Evolutionary conservation across 2,888 invertebrate genomes (phyloP), one percentile per base, ranked within the genome.

Genomic region (Apoderus coryli): DNA sequence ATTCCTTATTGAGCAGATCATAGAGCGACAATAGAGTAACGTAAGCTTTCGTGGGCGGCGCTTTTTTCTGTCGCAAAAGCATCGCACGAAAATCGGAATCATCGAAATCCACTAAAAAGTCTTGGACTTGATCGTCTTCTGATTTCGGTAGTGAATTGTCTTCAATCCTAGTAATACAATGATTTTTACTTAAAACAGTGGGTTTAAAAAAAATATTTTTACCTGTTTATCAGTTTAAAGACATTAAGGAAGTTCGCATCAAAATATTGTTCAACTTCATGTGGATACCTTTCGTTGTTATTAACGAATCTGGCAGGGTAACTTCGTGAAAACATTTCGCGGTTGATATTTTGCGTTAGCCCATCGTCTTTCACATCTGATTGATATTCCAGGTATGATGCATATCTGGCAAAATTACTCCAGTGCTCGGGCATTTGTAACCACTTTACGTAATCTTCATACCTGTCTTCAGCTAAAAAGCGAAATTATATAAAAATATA

Each of bases 1-100:
- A 68, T 36, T 76, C 76, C 38, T 74, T 67, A 48, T 72, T 74
- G 27, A 76, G 44, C 4, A 67, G 59, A 41, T 76, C 76, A 46
- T 76, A 76, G 15, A 76, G 48, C 12, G 67, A 54, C 34, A 73
- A 49, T 27, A 76, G 52, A 26, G 71, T 63, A 28, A 73, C 58
- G 35, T 73, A 69, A 0, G 74, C 65, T 2, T 60, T 57, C 0
- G 68, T 71, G 2, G 69, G 58, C 25, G 72, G 69, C 1, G 61
- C 56, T 44, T 64, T 67, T n/a, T 61, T 57, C 1, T 62, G 52
- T 33, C 56, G 56, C 35, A 61, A 42, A 14, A 48, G 25, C 25
- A 40, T 41, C 7, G 31, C 35, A 28, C 44, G 39, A 38, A 58
- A 57, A 32, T 48, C 40, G 3, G 45, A 41, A 36, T 58, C 56